These are phyloP conservation scores for Lophura nycthemera DNA, from an alignment of 2,113 vertebrate species.

Conservation along the genomic window DNA sequence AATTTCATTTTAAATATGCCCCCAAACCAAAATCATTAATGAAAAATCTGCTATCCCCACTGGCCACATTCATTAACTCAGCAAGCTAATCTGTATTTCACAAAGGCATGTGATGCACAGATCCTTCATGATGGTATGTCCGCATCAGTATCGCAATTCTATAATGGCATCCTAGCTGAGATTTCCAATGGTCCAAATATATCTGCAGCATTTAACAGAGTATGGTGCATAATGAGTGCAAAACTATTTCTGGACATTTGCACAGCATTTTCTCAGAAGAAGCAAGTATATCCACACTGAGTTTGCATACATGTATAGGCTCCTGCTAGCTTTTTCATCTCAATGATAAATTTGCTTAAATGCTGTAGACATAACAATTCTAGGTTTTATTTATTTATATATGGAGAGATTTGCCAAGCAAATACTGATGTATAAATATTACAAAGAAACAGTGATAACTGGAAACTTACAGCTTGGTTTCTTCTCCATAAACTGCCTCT, in stretches of 20 bases:
- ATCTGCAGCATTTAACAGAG: background rate
- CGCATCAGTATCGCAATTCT: background rate
- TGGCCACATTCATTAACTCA: background rate
- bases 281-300: background rate
- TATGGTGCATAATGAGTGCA: background rate
- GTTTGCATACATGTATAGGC: background rate
- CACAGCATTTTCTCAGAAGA: background rate
- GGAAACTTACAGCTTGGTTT: constrained; percentile 89
- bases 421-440: background rate
- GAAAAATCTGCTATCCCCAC: background rate
- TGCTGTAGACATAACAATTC: background rate
- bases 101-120: background rate
- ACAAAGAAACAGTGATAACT: background rate
- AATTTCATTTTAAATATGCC: background rate
- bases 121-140: background rate
- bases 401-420: background rate
- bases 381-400: background rate
- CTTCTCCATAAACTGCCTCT: constrained; percentile 96
- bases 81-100: background rate
- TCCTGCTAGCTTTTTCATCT: background rate
- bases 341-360: background rate
- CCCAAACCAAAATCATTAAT: background rate
- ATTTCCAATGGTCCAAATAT: background rate
- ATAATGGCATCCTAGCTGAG: background rate
- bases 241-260: background rate